Conservation (phyloP, 1,140 invertebrate species). For the Hypsibius dujardini region DNA sequence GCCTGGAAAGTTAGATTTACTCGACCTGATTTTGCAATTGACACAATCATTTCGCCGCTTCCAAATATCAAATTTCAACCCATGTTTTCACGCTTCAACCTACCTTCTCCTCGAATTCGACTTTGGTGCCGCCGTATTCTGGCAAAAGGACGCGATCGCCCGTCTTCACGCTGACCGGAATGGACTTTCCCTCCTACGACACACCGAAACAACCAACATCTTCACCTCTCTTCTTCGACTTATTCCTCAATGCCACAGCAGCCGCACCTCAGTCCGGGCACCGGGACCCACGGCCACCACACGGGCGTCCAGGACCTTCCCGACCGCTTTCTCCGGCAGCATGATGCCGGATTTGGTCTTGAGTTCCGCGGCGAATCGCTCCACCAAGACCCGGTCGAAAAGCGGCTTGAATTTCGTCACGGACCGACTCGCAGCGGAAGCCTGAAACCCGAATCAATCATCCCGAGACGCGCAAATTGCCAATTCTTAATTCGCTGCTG, state of each 20-base stretch:
- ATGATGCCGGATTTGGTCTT: constrained; percentile 93
- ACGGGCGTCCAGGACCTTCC: constrained; percentile 78
- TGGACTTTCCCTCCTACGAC: constrained; percentile 53
- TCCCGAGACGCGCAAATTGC: not conserved
- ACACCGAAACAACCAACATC: constrained; percentile 19
- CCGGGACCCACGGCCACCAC: constrained; percentile 88
- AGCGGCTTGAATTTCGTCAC: constrained; percentile 42
- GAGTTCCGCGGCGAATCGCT: constrained; percentile 73
- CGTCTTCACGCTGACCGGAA: constrained; percentile 64
- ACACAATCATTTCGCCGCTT: too few relatives aligned
- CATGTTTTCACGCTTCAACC: not conserved
- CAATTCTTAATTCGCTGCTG: not conserved
- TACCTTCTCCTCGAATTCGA: constrained; percentile 40
- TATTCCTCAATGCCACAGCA: not conserved
- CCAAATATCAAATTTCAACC: too few relatives aligned
- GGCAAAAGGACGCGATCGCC: constrained; percentile 87
- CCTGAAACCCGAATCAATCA: not conserved
- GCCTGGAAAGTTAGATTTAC: too few relatives aligned
- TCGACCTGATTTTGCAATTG: too few relatives aligned
- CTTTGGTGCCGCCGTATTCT: constrained; percentile 94
- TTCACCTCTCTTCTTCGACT: not conserved
- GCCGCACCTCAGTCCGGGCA: constrained; percentile 47
- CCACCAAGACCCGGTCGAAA: constrained; percentile 83
- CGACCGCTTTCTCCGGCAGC: constrained; percentile 84
- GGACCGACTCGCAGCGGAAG: not conserved